phyloP scores from a whole-genome alignment of 2,113 vertebrate species.

The Taxidea taxus region DNA sequence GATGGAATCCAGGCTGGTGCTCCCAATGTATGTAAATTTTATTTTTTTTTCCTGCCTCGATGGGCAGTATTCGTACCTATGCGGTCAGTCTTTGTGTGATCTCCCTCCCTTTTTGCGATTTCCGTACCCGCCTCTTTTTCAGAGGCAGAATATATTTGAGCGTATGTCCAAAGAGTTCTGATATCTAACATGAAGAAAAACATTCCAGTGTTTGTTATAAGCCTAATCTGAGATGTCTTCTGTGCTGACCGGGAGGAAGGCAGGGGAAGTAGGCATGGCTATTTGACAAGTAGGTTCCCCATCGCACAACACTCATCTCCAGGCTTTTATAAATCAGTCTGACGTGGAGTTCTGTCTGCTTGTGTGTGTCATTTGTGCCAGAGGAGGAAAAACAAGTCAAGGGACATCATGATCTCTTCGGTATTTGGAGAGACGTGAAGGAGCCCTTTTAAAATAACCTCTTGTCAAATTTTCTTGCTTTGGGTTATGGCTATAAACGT shows the following conservation, averaged over 20 bases:
- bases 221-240: background rate
- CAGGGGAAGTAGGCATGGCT: background rate
- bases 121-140: background rate
- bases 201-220: background rate
- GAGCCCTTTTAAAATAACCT: background rate
- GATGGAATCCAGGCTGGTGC: background rate
- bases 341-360: background rate
- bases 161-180: background rate
- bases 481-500: background rate
- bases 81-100: background rate
- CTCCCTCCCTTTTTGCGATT: background rate
- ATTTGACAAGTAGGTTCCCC: slow-evolving; percentile 25
- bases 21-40: background rate
- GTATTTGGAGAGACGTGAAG: background rate
- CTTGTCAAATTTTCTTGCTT: background rate
- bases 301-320: background rate
- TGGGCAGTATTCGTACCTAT: background rate
- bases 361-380: background rate
- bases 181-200: background rate
- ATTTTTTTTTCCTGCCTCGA: background rate
- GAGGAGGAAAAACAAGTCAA: background rate
- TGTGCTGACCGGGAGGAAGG: background rate
- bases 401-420: background rate
- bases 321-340: slow-evolving; percentile 51
- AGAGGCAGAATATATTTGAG: background rate